These are phyloP conservation scores for Threskiornis aethiopicus DNA, from an alignment of 2,797 vertebrate species.

Conservation along the genomic window DNA sequence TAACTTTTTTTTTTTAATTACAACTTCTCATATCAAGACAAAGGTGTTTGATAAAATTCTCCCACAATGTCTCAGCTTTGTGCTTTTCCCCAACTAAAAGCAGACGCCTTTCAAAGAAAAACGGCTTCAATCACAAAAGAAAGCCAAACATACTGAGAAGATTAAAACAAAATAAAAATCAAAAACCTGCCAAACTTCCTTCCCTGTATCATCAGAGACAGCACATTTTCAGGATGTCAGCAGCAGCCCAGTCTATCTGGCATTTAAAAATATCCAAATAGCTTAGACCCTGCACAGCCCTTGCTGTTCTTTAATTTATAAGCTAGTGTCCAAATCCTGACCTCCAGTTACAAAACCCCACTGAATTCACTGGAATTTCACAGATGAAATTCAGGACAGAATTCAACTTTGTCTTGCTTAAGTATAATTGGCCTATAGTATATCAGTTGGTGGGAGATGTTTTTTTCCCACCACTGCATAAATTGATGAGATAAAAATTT, in stretches of 20 bases:
- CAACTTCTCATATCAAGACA: background rate
- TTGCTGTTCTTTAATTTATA: background rate
- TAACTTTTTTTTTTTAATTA: background rate
- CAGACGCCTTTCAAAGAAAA: background rate
- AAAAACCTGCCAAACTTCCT: background rate
- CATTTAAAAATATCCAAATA: background rate
- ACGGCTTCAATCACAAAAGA: background rate
- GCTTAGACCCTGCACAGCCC: background rate
- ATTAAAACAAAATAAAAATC: slow-evolving; percentile 1
- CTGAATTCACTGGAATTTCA: background rate
- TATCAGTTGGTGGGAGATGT: background rate
- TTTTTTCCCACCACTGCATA: background rate
- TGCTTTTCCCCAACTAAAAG: background rate
- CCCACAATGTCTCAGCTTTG: background rate
- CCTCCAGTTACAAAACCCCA: background rate
- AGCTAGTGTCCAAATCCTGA: background rate
- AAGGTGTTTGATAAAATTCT: background rate
- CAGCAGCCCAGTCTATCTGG: background rate
- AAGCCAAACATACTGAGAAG: background rate
- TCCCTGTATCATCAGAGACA: background rate
- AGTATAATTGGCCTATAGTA: background rate
- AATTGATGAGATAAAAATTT: background rate
- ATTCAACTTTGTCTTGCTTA: background rate
- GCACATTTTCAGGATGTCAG: background rate
- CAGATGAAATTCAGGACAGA: background rate